Evolutionary conservation across 2,888 invertebrate genomes (phyloP).

Genomic region (Caenorhabditis becei): DNA sequence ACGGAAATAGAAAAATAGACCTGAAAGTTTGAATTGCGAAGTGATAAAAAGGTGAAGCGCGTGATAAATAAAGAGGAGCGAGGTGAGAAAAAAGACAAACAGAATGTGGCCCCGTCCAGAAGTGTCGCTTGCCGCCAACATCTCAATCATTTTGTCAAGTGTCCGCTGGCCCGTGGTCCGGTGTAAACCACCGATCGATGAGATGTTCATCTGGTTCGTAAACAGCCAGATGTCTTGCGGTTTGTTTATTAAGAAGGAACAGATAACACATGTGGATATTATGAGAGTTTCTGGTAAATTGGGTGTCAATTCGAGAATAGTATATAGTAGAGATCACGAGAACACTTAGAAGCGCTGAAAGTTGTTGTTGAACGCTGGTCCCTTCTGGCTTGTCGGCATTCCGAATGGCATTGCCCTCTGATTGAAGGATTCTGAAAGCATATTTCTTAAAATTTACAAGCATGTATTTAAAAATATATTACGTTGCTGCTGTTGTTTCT

Average conservation of each 20-base stretch:
- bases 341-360: conserved; percentile 41
- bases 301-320: neutral
- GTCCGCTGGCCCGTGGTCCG: neutral
- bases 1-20: neutral
- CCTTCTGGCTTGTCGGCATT: conserved; percentile 25
- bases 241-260: neutral
- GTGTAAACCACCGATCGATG: neutral
- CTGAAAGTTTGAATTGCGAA: neutral
- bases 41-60: neutral
- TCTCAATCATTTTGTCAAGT: conserved; percentile 45
- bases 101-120: neutral
- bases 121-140: conserved; percentile 10
- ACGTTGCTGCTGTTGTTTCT: conserved; percentile 44
- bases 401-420: conserved; percentile 29
- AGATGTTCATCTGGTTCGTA: conserved; percentile 23
- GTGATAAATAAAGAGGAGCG: conserved; percentile 4
- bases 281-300: neutral
- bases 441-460: neutral
- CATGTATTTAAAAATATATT: neutral
- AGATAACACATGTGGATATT: conserved; percentile 2
- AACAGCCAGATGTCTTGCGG: conserved; percentile 9
- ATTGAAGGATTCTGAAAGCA: conserved; percentile 35
- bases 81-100: conserved; percentile 12
- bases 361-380: conserved; percentile 30
- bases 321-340: neutral